These are phyloP conservation scores for Crax fasciolata DNA, from an alignment of 2,797 vertebrate genomes.

Conservation along the genomic window DNA sequence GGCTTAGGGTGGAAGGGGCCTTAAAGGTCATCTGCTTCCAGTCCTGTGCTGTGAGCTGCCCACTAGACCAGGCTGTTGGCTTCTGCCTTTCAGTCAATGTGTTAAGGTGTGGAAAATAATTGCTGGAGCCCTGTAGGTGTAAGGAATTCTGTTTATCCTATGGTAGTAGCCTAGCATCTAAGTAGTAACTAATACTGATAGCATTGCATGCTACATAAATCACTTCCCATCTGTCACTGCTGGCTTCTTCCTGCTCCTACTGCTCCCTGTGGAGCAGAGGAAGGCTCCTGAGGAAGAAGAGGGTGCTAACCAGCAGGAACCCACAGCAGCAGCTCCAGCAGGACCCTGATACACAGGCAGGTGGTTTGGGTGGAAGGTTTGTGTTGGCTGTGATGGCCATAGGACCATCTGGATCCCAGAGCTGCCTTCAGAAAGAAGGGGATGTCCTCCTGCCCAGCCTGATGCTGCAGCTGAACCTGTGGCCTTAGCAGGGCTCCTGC, in stretches of 20 bases:
- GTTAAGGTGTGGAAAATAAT: neutral
- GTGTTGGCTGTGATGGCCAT: neutral
- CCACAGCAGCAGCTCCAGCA: accelerated
- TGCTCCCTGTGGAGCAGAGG: neutral
- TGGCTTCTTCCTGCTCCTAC: neutral
- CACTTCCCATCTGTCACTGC: neutral
- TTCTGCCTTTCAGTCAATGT: neutral
- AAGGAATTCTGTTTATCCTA: neutral
- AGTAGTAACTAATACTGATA: accelerated
- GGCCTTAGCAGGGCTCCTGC: neutral
- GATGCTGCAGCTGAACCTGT: neutral
- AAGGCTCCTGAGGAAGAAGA: neutral
- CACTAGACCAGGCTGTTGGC: too few relatives aligned
- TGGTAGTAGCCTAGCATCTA: accelerated
- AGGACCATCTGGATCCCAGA: neutral
- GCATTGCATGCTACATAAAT: accelerated
- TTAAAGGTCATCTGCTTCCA: too few relatives aligned
- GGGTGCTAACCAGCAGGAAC: neutral
- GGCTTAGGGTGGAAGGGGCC: too few relatives aligned
- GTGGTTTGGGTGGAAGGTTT: neutral
- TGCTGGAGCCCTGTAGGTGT: accelerated
- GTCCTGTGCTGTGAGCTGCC: too few relatives aligned
- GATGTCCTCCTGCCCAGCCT: accelerated
- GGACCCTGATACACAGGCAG: neutral
- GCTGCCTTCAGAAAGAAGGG: neutral